Base-by-base conservation (phyloP, 2,797 vertebrate species). In the Brotula barbata region DNA sequence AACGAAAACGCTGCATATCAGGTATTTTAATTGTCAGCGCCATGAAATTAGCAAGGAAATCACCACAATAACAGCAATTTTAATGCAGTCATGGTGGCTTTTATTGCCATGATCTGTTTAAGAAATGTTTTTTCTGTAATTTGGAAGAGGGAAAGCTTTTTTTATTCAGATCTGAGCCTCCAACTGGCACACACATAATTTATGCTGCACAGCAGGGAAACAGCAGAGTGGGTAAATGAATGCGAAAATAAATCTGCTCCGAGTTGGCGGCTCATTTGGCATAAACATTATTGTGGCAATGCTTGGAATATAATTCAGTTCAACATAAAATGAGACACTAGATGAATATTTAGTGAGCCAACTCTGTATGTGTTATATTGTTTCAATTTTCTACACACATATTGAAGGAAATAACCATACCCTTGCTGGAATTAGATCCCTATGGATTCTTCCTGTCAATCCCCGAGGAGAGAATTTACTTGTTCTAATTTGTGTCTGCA, bases 391-490 rank as follows among this genome's bases (percentile, higher is more conserved):
- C 9, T 14, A 39, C 14, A 39, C 4, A 15, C 20, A 13, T 20
- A 44, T 44, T 44, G 20, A 44, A 12, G n/a, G 11, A 28, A 7
- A n/a, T 12, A 13, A 54, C 10, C 81, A 68, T 86, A 87, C 86
- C 87, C 13, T 17, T 28, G 55, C 41, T 33, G 62, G 55, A 37
- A 70, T 60, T 36, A 52, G 64, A 46, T 41, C 77, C 22, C 57
- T 46, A 2, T 52, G 47, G 40, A 70, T 64, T 40, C 51, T 64
- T 58, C 44, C 56, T 37, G 21, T 34, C 13, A 48, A 43, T 16
- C 81, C 76, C 62, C 21, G 50, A 3, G 55, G 52, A 43, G 63
- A 63, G 22, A 43, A 23, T 31, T 22, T 41, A 5, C 19, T 1
- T n/a, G 66, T 50, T 6, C 58, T 53, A 48, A 36, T 61, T 56